Evolutionary conservation across 2,113 vertebrate genomes (phyloP).

Genomic region (Cryptomyrus ogoouensis): DNA sequence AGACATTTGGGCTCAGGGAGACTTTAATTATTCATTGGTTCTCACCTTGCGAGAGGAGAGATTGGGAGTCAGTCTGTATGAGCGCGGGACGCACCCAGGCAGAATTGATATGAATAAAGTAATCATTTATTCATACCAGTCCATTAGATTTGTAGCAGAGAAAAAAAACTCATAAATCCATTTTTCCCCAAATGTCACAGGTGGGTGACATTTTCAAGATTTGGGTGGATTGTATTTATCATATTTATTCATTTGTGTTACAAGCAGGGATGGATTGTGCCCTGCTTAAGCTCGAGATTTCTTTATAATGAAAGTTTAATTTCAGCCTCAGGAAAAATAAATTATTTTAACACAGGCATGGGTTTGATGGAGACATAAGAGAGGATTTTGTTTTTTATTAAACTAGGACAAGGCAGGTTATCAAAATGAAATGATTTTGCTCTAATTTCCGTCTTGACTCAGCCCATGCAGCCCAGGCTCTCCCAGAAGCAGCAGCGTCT

Average conservation of each 20-base stretch:
- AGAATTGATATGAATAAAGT: conserved; percentile 57
- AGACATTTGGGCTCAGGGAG: conserved; percentile 65
- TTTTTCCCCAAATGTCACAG: conserved; percentile 52
- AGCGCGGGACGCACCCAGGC: conserved; percentile 45
- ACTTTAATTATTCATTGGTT: conserved; percentile 67
- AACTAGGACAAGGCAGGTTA: conserved; percentile 29
- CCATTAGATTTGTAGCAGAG: conserved; percentile 49
- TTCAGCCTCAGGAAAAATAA: conserved; percentile 49
- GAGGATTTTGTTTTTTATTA: conserved; percentile 44
- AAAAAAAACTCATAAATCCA: conserved; percentile 49
- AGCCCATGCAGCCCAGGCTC: conserved; percentile 44
- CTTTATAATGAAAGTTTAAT: conserved; percentile 49
- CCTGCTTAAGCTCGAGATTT: conserved; percentile 40
- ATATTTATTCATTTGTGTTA: conserved; percentile 44
- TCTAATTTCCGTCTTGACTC: conserved; percentile 8
- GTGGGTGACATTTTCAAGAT: conserved; percentile 42
- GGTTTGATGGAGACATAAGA: conserved; percentile 45
- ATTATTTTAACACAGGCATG: conserved; percentile 46
- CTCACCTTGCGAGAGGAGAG: conserved; percentile 32
- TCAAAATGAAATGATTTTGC: conserved; percentile 18
- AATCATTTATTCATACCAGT: conserved; percentile 52
- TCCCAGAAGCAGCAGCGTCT: conserved; percentile 37
- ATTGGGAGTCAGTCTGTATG: conserved; percentile 42
- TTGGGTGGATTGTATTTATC: conserved; percentile 35
- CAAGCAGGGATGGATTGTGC: conserved; percentile 43